A percentile compares a stretch with the other conserved stretches of the same genome.
Evolutionary conservation across 2,113 vertebrate species (phyloP).

Genomic region (Vicugna pacos): DNA sequence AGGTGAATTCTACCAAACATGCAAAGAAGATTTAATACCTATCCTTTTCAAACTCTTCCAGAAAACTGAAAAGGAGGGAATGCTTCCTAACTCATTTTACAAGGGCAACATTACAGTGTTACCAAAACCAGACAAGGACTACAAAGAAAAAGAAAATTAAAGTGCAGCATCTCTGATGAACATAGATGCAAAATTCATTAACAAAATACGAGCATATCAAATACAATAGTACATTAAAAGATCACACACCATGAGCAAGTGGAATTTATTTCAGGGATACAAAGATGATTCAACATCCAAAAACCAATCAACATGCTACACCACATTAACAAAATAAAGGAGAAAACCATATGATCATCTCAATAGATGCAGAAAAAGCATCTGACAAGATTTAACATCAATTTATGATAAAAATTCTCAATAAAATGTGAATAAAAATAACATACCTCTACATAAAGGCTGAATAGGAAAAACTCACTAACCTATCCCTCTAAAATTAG

Average conservation of each 20-base stretch:
- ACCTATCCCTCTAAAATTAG: neutral
- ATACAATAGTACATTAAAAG: no score
- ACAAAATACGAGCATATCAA: no score
- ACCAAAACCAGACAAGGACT: neutral
- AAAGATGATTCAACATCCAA: no score
- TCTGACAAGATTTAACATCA: neutral
- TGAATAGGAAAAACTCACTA: neutral
- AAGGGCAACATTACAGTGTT: neutral
- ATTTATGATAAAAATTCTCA: neutral
- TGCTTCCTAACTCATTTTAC: neutral
- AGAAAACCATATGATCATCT: neutral
- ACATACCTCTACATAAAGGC: neutral
- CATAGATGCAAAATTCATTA: neutral
- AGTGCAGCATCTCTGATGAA: neutral
- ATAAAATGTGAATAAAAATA: neutral
- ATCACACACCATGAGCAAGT: no score
- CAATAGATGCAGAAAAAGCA: neutral
- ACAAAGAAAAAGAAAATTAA: neutral
- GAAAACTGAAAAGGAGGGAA: neutral
- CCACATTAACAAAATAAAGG: no score
- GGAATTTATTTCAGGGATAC: no score
- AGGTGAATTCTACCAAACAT: neutral
- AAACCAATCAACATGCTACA: no score
- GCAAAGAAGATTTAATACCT: neutral
- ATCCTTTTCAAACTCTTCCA: neutral